Evolutionary conservation across 2,797 vertebrate genomes (phyloP).

Genomic region (Tadarida brasiliensis): DNA sequence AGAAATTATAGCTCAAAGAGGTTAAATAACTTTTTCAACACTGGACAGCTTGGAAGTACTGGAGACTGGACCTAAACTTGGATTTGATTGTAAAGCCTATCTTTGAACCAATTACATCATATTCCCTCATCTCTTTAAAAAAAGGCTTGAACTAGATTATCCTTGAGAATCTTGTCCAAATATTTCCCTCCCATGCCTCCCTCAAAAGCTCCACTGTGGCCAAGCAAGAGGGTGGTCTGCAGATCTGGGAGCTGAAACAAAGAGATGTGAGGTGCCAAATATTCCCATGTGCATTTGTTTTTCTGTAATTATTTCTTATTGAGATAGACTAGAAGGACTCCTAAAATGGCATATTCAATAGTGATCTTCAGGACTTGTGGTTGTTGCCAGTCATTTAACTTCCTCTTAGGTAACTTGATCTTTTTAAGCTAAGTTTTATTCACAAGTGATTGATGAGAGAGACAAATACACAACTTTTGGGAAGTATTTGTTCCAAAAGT

Average conservation of each 20-base stretch:
- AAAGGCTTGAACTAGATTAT: background rate
- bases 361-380: background rate
- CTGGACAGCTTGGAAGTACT: background rate
- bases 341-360: background rate
- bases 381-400: background rate
- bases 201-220: background rate
- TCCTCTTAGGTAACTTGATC: background rate
- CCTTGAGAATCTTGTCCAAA: background rate
- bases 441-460: background rate
- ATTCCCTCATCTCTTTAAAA: background rate
- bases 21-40: constrained; percentile 39
- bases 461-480: background rate
- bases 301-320: constrained; percentile 10
- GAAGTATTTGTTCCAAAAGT: background rate
- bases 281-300: background rate
- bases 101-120: background rate
- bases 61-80: background rate
- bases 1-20: background rate
- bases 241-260: constrained; percentile 23
- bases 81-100: background rate
- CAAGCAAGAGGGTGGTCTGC: background rate
- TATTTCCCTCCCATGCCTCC: background rate
- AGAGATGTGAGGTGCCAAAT: background rate
- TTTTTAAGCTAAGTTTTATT: constrained; percentile 40
- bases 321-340: background rate